Conservation (phyloP, 2,888 invertebrate species). For the Anarsia innoxiella region DNA sequence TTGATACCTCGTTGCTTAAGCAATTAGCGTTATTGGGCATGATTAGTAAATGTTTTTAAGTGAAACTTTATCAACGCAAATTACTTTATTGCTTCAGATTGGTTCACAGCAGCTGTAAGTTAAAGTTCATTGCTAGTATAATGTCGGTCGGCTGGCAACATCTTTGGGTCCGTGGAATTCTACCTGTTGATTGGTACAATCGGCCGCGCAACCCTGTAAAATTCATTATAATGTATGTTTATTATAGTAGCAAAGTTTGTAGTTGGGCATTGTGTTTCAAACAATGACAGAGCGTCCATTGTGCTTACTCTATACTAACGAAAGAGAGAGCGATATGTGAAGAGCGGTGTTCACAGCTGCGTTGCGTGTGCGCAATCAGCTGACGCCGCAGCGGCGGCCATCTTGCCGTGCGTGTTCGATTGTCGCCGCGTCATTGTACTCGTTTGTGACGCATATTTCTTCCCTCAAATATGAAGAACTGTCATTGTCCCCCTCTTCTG, state of each 20-base stretch:
- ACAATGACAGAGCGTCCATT: slow-evolving; percentile 52
- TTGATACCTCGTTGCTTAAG: too few relatives aligned
- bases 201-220: slow-evolving; percentile 20
- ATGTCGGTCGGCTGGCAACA: too few relatives aligned
- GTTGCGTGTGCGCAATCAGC: slow-evolving; percentile 69
- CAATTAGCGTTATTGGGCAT: too few relatives aligned
- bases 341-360: slow-evolving; percentile 46
- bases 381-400: slow-evolving; percentile 65
- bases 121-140: too few relatives aligned
- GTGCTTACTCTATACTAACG: slow-evolving; percentile 39
- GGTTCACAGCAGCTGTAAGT: too few relatives aligned
- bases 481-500: slow-evolving; percentile 59
- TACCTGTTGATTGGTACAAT: slow-evolving; percentile 13
- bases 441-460: slow-evolving; percentile 55
- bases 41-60: too few relatives aligned
- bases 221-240: slow-evolving; percentile 8
- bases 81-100: too few relatives aligned
- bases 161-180: background rate
- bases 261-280: slow-evolving; percentile 37
- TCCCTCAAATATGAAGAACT: slow-evolving; percentile 55
- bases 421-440: slow-evolving; percentile 63
- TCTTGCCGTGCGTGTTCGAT: slow-evolving; percentile 62
- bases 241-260: slow-evolving; percentile 11
- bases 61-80: too few relatives aligned
- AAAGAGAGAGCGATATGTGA: slow-evolving; percentile 56